Evolutionary conservation across 2,113 vertebrate genomes (phyloP).

Genomic region (Sula dactylatra): DNA sequence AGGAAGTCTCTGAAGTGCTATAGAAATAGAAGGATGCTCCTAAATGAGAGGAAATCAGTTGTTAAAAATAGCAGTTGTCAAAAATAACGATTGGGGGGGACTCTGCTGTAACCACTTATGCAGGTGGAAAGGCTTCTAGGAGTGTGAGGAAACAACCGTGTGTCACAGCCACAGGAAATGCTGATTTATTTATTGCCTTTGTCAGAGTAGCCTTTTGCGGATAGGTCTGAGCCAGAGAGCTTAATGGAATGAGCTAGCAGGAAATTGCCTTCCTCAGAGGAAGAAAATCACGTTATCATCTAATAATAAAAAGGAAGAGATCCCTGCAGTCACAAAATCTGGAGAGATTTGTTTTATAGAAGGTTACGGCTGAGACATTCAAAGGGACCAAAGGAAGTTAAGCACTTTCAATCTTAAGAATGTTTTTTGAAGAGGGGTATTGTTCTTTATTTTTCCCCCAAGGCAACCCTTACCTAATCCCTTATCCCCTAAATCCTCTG

Average conservation of each 20-base stretch:
- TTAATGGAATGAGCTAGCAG: constrained; percentile 6
- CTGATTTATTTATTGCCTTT: constrained; percentile 33
- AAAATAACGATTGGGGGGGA: not conserved
- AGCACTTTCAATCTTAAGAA: not conserved
- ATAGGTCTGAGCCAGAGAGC: not conserved
- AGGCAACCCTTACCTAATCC: not conserved
- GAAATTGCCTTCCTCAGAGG: not conserved
- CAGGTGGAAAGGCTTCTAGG: constrained; percentile 17
- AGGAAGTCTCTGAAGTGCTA: constrained; percentile 24
- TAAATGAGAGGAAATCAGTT: constrained; percentile 21
- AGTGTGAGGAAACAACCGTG: not conserved
- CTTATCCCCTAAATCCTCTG: not conserved
- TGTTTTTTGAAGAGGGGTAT: not conserved
- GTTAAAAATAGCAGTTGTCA: not conserved
- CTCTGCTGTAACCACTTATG: not conserved
- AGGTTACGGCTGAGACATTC: not conserved
- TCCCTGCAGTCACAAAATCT: not conserved
- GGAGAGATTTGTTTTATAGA: not conserved
- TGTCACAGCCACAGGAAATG: constrained; percentile 45
- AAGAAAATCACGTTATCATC: not conserved
- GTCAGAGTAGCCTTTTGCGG: not conserved
- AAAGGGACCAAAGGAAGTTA: not conserved
- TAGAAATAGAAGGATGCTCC: constrained; percentile 17
- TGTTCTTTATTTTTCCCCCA: not conserved
- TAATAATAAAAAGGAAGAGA: constrained; percentile 12